phyloP scores from a whole-genome alignment of 2,888 invertebrate genomes.

The Erebia palarica region DNA sequence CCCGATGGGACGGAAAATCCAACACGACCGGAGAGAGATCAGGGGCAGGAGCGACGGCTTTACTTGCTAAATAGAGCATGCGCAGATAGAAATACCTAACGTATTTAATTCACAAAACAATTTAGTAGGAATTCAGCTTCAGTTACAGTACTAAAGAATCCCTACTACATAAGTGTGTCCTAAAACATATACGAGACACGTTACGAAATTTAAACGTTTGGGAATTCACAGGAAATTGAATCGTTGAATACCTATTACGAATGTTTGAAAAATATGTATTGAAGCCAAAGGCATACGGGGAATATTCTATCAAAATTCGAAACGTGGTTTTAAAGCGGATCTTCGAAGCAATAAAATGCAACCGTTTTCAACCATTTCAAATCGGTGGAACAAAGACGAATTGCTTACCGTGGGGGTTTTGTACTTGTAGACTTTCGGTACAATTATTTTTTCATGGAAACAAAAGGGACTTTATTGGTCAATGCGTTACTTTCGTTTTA shows the following conservation, averaged over 20 bases:
- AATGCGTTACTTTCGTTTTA: constrained; percentile 55
- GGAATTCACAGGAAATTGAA: constrained; percentile 38
- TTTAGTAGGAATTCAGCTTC: too few species aligned
- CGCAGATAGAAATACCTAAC: not conserved
- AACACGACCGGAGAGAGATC: too few species aligned
- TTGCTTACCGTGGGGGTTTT: constrained; percentile 10
- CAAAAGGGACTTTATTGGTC: constrained; percentile 41
- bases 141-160: not conserved
- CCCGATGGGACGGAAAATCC: too few species aligned
- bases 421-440: not conserved
- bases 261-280: constrained; percentile 34
- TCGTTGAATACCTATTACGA: constrained; percentile 30
- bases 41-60: too few species aligned
- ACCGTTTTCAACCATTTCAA: constrained; percentile 27
- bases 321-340: constrained; percentile 7
- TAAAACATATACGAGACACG: constrained; percentile 21
- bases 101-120: not conserved
- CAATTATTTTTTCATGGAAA: constrained; percentile 29
- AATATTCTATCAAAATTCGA: constrained; percentile 23
- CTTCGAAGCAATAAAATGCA: constrained; percentile 32
- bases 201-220: constrained; percentile 34
- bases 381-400: constrained; percentile 24
- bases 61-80: too few species aligned
- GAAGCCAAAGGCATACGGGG: constrained; percentile 17
- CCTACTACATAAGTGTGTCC: constrained; percentile 6